Evolutionary conservation across 2,113 vertebrate species (phyloP), one percentile per base, ranked within the genome.

Genomic region (Eubucco bourcierii): DNA sequence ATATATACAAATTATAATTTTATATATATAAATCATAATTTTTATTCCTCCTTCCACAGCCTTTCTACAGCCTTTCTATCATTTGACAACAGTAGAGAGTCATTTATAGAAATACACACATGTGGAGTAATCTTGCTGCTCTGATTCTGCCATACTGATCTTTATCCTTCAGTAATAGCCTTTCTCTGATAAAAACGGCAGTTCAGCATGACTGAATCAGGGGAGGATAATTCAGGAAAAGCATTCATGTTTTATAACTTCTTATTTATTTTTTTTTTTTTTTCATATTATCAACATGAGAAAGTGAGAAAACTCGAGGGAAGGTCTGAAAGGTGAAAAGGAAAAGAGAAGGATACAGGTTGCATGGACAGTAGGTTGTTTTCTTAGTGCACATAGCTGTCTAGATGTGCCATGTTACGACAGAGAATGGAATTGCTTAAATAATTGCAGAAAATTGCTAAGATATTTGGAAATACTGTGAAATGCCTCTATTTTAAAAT

Each of bases 61-160:
- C 31, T 88, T 92, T 90, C 78, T 33, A 81, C 7, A 68, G 41
- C 19, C 31, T 88, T 92, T 90, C 78, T 33, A 81, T 72, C 41
- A 68, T 84, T 73, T 78, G 53, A 88, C 41, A 84, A 84, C 37
- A 79, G 37, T 8, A 81, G 25, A 67, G 37, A 44, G 14, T 50
- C 56, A 52, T 84, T 83, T 17, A 64, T 10, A 64, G 58, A 58
- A 93, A 79, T n/a, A 66, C 61, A 68, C 58, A 86, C 83, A 88
- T 61, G 37, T 47, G 39, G 31, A 90, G 33, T 29, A 72, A 86
- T 67, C 47, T 78, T 75, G 28, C 8, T n/a, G 6, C 68, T 28
- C 33, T 5, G 15, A 56, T 80, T 68, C 80, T 60, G 37, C 33
- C 46, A 39, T 27, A 46, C 10, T 61, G 65, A 76, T 66, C 46